Evolutionary conservation across 2,888 invertebrate species (phyloP).

Genomic region (Patella caerulea): DNA sequence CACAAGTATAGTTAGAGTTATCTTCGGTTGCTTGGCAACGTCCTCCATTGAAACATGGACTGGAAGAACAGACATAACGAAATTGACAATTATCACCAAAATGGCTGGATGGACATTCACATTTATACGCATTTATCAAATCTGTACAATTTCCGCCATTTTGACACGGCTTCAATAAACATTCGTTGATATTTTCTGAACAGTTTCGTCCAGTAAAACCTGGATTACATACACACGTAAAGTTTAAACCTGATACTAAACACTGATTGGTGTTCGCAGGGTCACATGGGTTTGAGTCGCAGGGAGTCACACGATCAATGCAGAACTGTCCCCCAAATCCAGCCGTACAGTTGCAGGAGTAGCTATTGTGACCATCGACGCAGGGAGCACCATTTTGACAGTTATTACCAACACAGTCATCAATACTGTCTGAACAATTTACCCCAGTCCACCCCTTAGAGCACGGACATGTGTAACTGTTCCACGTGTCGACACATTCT

Average conservation of each 20-base stretch:
- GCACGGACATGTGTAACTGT: constrained; percentile 57
- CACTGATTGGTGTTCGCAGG: constrained; percentile 47
- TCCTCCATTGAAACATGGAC: constrained; percentile 63
- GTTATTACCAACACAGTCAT: constrained; percentile 49
- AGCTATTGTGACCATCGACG: constrained; percentile 51
- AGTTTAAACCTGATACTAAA: constrained; percentile 42
- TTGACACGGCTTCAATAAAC: constrained; percentile 48
- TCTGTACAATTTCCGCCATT: constrained; percentile 49
- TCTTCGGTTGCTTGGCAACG: constrained; percentile 46
- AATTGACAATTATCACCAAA: constrained; percentile 56
- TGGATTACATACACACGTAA: constrained; percentile 52
- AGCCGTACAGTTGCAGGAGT: constrained; percentile 47
- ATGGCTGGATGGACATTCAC: constrained; percentile 45
- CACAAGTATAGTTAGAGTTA: constrained; percentile 51
- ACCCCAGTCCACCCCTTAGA: constrained; percentile 61
- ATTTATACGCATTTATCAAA: constrained; percentile 44
- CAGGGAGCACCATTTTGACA: constrained; percentile 53
- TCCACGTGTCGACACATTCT: constrained; percentile 60
- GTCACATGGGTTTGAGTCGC: constrained; percentile 53
- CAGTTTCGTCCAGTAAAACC: constrained; percentile 60
- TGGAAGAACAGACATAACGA: constrained; percentile 49
- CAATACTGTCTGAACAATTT: constrained; percentile 51
- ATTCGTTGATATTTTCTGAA: constrained; percentile 46
- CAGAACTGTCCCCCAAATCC: constrained; percentile 54
- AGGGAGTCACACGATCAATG: constrained; percentile 46